Evolutionary conservation across 2,888 invertebrate species (phyloP).

Genomic region (Lepidochrysops patricia): DNA sequence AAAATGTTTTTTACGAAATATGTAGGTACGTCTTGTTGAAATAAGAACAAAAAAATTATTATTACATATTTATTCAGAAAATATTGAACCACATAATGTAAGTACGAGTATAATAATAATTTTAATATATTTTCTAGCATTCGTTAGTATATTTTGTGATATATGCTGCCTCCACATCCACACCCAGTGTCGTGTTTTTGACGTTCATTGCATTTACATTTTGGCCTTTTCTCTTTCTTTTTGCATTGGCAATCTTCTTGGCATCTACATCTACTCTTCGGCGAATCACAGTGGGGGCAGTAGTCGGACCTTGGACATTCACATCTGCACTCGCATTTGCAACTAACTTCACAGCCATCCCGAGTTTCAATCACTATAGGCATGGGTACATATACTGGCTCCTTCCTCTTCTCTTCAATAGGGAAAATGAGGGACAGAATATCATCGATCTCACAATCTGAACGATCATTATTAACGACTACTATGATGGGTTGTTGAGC

Average conservation of each 20-base stretch:
- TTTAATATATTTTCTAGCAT: neutral
- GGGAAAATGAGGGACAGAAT: constrained; percentile 16
- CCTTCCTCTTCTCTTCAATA: constrained; percentile 15
- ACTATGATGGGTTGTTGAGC: constrained; percentile 21
- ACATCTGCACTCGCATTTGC: constrained; percentile 17
- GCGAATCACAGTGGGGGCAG: neutral
- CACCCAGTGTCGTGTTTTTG: neutral
- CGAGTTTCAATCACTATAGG: constrained; percentile 14
- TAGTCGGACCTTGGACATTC: constrained; percentile 13
- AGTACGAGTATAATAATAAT: no score
- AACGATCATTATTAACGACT: constrained; percentile 17
- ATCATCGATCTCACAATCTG: constrained; percentile 17
- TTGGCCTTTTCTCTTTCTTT: neutral
- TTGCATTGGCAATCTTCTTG: constrained; percentile 8
- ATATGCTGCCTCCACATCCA: neutral
- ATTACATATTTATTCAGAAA: neutral
- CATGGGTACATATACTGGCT: constrained; percentile 20
- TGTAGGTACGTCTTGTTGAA: no score
- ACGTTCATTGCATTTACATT: constrained; percentile 3
- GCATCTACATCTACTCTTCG: neutral
- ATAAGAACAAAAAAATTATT: no score
- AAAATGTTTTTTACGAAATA: no score
- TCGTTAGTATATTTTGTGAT: neutral
- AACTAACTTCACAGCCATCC: constrained; percentile 3
- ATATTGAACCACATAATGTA: no score